phyloP scores from a whole-genome alignment of 2,888 invertebrate genomes.

The Yponomeuta evonymella region DNA sequence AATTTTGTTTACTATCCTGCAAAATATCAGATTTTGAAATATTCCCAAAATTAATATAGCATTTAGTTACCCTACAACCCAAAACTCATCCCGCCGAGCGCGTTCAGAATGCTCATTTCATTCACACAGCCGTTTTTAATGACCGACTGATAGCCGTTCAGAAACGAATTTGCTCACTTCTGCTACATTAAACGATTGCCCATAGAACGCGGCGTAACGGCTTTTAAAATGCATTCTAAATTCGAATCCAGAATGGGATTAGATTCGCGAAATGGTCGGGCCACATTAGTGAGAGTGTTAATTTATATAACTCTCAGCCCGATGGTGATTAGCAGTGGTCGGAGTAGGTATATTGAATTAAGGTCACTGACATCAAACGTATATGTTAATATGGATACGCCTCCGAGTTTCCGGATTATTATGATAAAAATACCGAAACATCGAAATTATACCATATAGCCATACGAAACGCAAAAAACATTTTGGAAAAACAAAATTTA shows the following conservation, averaged over 20 bases:
- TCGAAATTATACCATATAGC: too few species aligned
- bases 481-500: too few species aligned
- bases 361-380: too few species aligned
- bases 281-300: neutral
- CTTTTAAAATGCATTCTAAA: conserved; percentile 10
- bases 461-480: too few species aligned
- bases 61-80: conserved; percentile 21
- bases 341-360: too few species aligned
- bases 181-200: conserved; percentile 55
- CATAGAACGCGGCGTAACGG: conserved; percentile 26
- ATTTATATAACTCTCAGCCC: neutral
- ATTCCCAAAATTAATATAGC: neutral
- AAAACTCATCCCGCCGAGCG: conserved; percentile 34
- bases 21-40: neutral
- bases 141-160: conserved; percentile 76
- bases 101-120: conserved; percentile 42
- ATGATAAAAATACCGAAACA: too few species aligned
- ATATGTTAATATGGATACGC: too few species aligned
- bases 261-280: neutral
- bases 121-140: conserved; percentile 63
- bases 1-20: too few species aligned
- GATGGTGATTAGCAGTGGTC: neutral
- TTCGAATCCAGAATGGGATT: conserved; percentile 1
- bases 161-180: conserved; percentile 78
- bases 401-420: too few species aligned